phyloP scores from a whole-genome alignment of 2,797 vertebrate genomes.

The Dendrocincla fuliginosa region DNA sequence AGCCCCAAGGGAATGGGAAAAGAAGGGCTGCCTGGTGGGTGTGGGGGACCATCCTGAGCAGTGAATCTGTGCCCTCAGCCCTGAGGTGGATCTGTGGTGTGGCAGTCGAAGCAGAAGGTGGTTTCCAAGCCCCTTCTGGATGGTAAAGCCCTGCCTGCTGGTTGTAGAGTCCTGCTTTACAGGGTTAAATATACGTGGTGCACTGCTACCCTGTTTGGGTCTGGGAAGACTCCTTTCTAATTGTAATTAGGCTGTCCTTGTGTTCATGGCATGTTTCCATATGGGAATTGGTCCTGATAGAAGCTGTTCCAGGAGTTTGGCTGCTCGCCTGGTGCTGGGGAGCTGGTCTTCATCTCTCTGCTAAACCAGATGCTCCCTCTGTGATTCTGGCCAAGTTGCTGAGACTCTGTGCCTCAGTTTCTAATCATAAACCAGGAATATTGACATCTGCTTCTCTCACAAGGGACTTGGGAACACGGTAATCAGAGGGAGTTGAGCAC shows the following conservation, averaged over 20 bases:
- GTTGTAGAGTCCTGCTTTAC: neutral
- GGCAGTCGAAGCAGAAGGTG: neutral
- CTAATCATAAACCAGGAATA: neutral
- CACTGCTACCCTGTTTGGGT: neutral
- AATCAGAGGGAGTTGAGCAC: neutral
- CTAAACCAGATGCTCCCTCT: constrained; percentile 37
- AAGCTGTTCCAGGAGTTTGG: constrained; percentile 63
- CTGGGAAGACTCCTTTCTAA: constrained; percentile 52
- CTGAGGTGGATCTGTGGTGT: neutral
- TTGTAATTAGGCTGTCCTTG: constrained; percentile 59
- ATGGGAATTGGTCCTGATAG: constrained; percentile 49
- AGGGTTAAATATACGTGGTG: neutral
- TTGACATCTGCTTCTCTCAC: neutral
- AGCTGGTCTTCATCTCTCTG: neutral
- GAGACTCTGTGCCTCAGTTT: constrained; percentile 33
- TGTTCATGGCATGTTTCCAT: constrained; percentile 10
- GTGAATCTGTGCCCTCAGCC: neutral
- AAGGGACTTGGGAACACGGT: neutral
- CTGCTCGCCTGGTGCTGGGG: neutral
- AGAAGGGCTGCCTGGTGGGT: neutral
- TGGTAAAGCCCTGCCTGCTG: neutral
- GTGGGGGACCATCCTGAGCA: neutral
- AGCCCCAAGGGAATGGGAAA: neutral
- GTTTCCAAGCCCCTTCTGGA: neutral
- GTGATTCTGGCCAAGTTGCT: neutral